A percentile compares a stretch with the other conserved stretches of the same genome.
These are phyloP conservation scores for Drosophila pegasa DNA, from an alignment of 2,888 invertebrate genomes.

Conservation along the genomic window DNA sequence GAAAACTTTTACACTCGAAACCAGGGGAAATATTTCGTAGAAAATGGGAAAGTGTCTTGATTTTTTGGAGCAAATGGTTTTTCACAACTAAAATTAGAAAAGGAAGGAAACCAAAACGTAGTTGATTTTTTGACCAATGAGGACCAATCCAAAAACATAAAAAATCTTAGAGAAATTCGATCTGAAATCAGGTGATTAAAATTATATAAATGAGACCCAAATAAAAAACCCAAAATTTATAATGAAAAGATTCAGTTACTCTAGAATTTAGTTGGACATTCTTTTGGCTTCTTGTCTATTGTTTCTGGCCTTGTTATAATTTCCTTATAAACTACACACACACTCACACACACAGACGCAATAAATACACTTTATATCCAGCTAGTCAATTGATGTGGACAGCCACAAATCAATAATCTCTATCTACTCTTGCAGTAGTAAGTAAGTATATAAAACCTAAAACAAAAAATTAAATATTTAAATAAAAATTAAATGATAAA, in stretches of 20 bases:
- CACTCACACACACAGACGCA: conserved; percentile 32
- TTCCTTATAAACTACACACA: conserved; percentile 18
- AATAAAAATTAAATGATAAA: conserved; percentile 11
- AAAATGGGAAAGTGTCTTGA: conserved; percentile 48
- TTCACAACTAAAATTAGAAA: conserved; percentile 25
- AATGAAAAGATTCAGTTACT: conserved; percentile 16
- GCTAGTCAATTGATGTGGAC: conserved; percentile 76
- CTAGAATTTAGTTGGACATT: conserved; percentile 36
- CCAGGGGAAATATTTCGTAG: conserved; percentile 19
- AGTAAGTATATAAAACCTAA: conserved; percentile 62
- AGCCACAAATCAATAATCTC: conserved; percentile 53
- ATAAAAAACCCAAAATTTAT: background rate
- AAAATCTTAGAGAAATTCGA: conserved; percentile 47
- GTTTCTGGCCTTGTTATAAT: conserved; percentile 37
- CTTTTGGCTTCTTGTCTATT: conserved; percentile 68
- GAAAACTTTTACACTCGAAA: conserved; percentile 22
- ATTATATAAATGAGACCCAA: conserved; percentile 21
- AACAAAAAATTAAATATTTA: conserved; percentile 8
- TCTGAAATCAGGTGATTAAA: conserved; percentile 54
- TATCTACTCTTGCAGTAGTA: conserved; percentile 33
- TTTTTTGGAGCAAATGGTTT: conserved; percentile 38
- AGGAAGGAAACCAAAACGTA: conserved; percentile 13
- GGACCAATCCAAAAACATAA: conserved; percentile 64
- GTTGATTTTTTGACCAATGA: conserved; percentile 65
- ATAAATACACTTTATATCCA: conserved; percentile 42